These are phyloP conservation scores for Loripinus fragilis DNA, from an alignment of 2,888 invertebrate genomes.

Conservation along the genomic window DNA sequence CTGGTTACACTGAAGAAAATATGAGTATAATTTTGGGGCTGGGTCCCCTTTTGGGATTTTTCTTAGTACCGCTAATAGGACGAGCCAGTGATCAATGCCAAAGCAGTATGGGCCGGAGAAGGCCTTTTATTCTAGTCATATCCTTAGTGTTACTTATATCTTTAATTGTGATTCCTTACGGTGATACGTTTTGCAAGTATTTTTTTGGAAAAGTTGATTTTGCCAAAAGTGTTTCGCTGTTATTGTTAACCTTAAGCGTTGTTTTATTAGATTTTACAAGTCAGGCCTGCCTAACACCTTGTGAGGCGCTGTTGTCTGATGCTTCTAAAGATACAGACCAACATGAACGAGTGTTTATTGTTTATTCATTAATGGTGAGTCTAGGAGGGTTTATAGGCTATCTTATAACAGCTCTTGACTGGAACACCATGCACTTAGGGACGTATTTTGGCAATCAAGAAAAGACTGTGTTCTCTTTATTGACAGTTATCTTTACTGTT, in stretches of 20 bases:
- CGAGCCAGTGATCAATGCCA: constrained; percentile 83
- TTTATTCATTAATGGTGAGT: constrained; percentile 98
- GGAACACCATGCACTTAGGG: constrained; percentile 89
- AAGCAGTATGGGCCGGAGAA: constrained; percentile 82
- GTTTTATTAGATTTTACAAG: constrained; percentile 97
- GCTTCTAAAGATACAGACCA: constrained; percentile 94
- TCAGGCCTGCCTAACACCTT: constrained; percentile 97
- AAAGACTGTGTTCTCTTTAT: constrained; percentile 94
- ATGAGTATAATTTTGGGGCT: constrained; percentile 84
- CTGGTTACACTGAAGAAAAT: constrained; percentile 83
- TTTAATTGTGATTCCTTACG: constrained; percentile 82
- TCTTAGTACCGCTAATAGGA: constrained; percentile 84
- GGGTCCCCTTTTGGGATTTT: constrained; percentile 83
- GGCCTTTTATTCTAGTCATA: constrained; percentile 84
- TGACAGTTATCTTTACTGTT: constrained; percentile 93
- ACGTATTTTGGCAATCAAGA: constrained; percentile 92
- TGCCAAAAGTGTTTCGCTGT: constrained; percentile 66
- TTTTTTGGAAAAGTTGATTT: constrained; percentile 64
- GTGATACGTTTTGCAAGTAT: constrained; percentile 70
- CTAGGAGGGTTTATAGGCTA: constrained; percentile 97
- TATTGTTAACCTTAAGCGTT: constrained; percentile 88
- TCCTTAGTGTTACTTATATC: constrained; percentile 81
- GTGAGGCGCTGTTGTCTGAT: constrained; percentile 96
- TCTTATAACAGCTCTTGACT: constrained; percentile 89
- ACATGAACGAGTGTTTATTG: constrained; percentile 95